Base-by-base conservation (phyloP, 2,888 invertebrate genomes). In the Diarsia dahlii region DNA sequence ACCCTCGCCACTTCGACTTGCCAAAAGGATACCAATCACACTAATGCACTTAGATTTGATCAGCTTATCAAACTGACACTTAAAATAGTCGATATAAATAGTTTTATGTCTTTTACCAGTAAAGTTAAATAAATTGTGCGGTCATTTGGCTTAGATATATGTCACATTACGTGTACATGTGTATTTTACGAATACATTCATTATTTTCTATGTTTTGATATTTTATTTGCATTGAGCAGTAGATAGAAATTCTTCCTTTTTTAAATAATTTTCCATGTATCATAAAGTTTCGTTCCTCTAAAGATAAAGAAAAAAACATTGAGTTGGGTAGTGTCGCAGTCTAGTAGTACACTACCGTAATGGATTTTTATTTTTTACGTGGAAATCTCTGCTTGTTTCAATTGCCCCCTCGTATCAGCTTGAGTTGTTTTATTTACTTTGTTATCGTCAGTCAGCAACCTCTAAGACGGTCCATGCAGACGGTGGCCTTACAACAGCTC, bases 21-120 rank as follows among this genome's bases (percentile, higher is more conserved):
- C 89, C 89, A 89, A 91, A 81, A 88, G 91, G 91, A 92, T 87
- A 85, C 81, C 81, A 80, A 72, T 81, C 85, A 81, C 85, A 84
- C 71, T 67, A 71, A 72, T 71, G 50, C 76, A 65, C 60, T 75
- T 63, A 64, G 39, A 80, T 69, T 76, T 63, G 81, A 84, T 84
- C 67, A 85, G 70, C 71, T 67, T 85, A 78, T 82, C 80, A 80
- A 81, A 84, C 67, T 39, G 80, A 82, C 75, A 71, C 69, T 58
- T 84, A 56, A 54, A 73, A 71, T 74, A 67, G 75, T 76, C 62
- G 70, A 65, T 81, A 87, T 85, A 81, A 73, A 79, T 82, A 88
- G 52, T 68, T 81, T 63, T 76, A 74, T 75, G 54, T 74, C n/a
- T 60, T 63, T 63, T 73, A 77, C 54, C 62, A 80, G 64, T 78